phyloP scores from a whole-genome alignment of 2,888 invertebrate species.

The Aproaerema taeniolella region DNA sequence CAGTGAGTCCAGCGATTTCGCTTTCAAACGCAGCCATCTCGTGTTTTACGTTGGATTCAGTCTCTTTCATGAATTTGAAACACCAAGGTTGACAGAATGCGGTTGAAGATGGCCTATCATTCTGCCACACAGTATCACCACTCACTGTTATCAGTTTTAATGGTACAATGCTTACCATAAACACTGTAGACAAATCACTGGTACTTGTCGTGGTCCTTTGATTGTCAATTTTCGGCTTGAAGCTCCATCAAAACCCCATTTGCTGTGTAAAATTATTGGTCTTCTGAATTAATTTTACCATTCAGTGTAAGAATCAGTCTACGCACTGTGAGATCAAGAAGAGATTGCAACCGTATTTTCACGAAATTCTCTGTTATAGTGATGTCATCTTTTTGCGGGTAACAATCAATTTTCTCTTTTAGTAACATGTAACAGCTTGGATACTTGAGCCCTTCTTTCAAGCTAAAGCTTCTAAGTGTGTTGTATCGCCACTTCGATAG shows the following conservation, averaged over 20 bases:
- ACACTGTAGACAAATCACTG: conserved; percentile 13
- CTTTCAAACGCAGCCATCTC: conserved; percentile 8
- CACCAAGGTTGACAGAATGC: conserved; percentile 12
- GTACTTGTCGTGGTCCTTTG: conserved; percentile 8
- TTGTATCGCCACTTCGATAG: conserved; percentile 10
- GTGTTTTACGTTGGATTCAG: conserved; percentile 6
- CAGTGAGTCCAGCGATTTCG: conserved; percentile 10
- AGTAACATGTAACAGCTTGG: conserved; percentile 9
- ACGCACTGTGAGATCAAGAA: conserved; percentile 16
- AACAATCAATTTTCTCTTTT: conserved; percentile 1
- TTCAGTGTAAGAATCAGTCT: conserved; percentile 13
- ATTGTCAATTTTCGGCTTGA: conserved; percentile 14
- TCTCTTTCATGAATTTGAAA: conserved; percentile 15
- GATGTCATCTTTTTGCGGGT: conserved; percentile 1
- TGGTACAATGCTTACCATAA: conserved; percentile 16
- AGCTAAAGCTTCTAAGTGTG: conserved; percentile 3
- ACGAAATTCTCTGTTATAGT: conserved; percentile 19
- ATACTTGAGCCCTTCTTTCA: conserved; percentile 8
- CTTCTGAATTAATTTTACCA: conserved; percentile 11
- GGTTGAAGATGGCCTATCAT: conserved; percentile 14
- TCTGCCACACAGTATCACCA: conserved; percentile 14
- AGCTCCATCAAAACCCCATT: conserved; percentile 16
- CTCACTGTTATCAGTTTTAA: conserved; percentile 11
- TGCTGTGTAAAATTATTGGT: conserved; percentile 10
- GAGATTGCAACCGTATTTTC: conserved; percentile 15